Base-by-base conservation (phyloP, 2,797 vertebrate genomes). In the Muscicapa comitata region DNA sequence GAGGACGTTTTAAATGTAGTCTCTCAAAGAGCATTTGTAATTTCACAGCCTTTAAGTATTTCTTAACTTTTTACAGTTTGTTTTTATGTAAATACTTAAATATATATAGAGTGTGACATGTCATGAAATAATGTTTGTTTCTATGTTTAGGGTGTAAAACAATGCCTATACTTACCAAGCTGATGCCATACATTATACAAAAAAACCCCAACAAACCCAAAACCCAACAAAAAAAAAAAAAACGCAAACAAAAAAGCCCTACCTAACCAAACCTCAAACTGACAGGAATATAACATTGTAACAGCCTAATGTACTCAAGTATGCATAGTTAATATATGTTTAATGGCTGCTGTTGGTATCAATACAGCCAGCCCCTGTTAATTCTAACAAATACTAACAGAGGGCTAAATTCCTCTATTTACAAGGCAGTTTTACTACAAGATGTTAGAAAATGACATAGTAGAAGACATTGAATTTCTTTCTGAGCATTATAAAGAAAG, bases 201-300 rank as follows among this genome's bases (percentile, higher is more conserved):
- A 37, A 51, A 38, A 19, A 17, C 1, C 21, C 20, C 45, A 23
- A 11, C 5, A 58, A 47, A 57, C 14, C 17, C 19, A 28, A 9
- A 89, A 82, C 15, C 5, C 33, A 15, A 4, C 8, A 10, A 16
- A 57, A 6, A n/a, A 37, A 80, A 80, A 84, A 10, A 25, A 25
- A 21, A 3, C 3, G 5, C 23, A 29, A 57, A 12, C 8, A 53
- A n/a, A 18, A 18, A 11, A 4, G 2, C 28, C 3, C 18, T 7
- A 13, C 15, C 23, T 28, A 37, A 37, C 13, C n/a, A 51, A 42
- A 58, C 20, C n/a, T 70, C 5, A 42, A 35, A 31, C 15, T 14
- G 29, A 70, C 40, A 67, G 20, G 7, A 48, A 33, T 77, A 7
- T 12, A 45, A 73, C 28, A 35, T 29, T 59, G 12, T 43, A 48